A percentile compares a stretch with the other conserved stretches of the same genome.
Conservation (phyloP, 1,140 invertebrate species). For the Philopotamus ludificatus region DNA sequence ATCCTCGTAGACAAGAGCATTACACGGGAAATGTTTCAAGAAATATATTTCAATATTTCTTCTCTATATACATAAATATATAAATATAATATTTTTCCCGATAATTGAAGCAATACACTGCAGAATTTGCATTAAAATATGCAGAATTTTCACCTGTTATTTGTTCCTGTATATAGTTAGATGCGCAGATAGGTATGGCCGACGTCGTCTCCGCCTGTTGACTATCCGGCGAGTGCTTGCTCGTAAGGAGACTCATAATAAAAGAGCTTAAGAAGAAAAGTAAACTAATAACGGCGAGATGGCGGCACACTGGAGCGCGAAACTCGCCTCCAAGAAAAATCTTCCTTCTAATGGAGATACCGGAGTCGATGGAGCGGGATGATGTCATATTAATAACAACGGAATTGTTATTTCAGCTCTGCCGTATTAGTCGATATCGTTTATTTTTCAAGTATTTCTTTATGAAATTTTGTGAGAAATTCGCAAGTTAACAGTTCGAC, state of each 20-base stretch:
- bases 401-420: slow-evolving; percentile 23
- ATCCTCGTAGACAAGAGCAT: too few relatives aligned
- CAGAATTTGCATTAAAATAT: too few relatives aligned
- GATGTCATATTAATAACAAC: slow-evolving; percentile 34
- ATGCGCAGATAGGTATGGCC: too few relatives aligned
- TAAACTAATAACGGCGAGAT: slow-evolving; percentile 38
- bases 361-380: slow-evolving; percentile 20
- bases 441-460: background rate
- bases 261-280: slow-evolving; percentile 40
- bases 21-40: too few relatives aligned
- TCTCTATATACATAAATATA: too few relatives aligned
- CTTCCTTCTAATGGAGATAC: slow-evolving; percentile 11
- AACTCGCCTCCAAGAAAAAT: slow-evolving; percentile 6
- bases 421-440: background rate
- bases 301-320: slow-evolving; percentile 3
- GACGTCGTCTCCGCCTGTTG: slow-evolving; percentile 23
- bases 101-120: too few relatives aligned
- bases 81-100: too few relatives aligned
- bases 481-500: too few relatives aligned
- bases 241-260: slow-evolving; percentile 27
- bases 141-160: too few relatives aligned
- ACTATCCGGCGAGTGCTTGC: slow-evolving; percentile 13
- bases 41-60: too few relatives aligned
- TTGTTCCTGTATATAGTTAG: too few relatives aligned
- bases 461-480: background rate